Evolutionary conservation across 2,113 vertebrate genomes (phyloP).

Genomic region (Zosterops borbonicus): DNA sequence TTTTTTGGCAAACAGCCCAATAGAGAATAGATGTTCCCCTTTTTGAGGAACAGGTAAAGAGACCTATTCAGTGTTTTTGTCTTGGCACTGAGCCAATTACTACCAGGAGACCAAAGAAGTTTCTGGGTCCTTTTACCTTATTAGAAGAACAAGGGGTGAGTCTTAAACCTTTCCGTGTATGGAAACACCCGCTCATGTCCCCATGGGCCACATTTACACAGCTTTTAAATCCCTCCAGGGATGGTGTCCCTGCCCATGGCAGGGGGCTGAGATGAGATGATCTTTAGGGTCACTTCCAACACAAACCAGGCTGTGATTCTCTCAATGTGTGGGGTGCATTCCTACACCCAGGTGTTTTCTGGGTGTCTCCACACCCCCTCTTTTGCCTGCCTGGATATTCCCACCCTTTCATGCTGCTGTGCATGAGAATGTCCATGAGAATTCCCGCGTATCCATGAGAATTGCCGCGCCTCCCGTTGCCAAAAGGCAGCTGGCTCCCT

Average conservation of each 20-base stretch:
- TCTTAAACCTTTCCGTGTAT: not conserved
- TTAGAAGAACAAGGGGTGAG: not conserved
- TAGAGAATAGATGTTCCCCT: not conserved
- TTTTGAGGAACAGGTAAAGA: not conserved
- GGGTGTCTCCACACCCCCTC: not conserved
- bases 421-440: not conserved
- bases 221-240: too few relatives aligned
- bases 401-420: not conserved
- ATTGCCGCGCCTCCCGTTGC: accelerated
- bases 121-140: not conserved
- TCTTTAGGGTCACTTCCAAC: too few relatives aligned
- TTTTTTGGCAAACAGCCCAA: not conserved
- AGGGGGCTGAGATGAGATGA: too few relatives aligned
- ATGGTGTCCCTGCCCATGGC: too few relatives aligned
- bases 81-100: not conserved
- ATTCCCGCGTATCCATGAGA: accelerated
- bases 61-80: not conserved
- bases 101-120: not conserved
- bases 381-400: not conserved
- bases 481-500: constrained; percentile 43
- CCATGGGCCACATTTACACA: too few relatives aligned
- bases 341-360: not conserved
- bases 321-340: not conserved
- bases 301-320: too few relatives aligned
- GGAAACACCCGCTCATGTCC: not conserved